phyloP scores from a whole-genome alignment of 2,888 invertebrate genomes.

The Polydrusus cervinus region DNA sequence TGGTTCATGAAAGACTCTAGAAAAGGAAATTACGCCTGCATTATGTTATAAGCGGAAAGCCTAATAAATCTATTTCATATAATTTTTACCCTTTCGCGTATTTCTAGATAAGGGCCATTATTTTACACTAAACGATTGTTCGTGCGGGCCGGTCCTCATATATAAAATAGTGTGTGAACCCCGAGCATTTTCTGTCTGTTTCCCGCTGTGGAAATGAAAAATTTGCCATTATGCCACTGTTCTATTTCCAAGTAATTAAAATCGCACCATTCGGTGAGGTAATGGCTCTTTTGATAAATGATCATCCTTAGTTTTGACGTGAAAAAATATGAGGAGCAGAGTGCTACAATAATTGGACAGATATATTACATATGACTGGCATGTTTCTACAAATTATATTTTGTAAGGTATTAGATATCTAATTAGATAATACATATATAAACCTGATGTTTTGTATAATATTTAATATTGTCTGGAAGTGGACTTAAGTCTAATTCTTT shows the following conservation, averaged over 20 bases:
- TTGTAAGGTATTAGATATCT: constrained; percentile 4
- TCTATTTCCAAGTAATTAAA: constrained; percentile 19
- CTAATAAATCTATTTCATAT: background rate
- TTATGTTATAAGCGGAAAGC: too few species aligned
- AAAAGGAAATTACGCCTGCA: too few species aligned
- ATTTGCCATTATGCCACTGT: constrained; percentile 25
- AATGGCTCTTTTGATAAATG: constrained; percentile 24
- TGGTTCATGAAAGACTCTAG: too few species aligned
- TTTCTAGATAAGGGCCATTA: constrained; percentile 5
- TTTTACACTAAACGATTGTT: background rate
- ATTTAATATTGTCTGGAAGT: too few species aligned
- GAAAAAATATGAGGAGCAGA: constrained; percentile 14
- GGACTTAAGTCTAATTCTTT: too few species aligned
- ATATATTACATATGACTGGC: constrained; percentile 13
- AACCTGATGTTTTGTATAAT: too few species aligned
- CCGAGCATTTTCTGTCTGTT: constrained; percentile 10
- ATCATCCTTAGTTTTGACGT: constrained; percentile 18
- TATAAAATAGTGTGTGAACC: constrained; percentile 23
- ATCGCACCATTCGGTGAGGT: constrained; percentile 15
- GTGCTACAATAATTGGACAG: constrained; percentile 18
- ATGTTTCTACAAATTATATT: constrained; percentile 1
- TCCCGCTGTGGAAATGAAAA: constrained; percentile 13
- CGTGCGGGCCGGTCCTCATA: constrained; percentile 8
- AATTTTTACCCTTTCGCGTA: constrained; percentile 7
- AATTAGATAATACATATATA: background rate